Percentiles rank a stretch among this genome's conserved stretches.
Evolutionary conservation across 2,113 vertebrate species (phyloP).

Genomic region (Bostrychus sinensis): DNA sequence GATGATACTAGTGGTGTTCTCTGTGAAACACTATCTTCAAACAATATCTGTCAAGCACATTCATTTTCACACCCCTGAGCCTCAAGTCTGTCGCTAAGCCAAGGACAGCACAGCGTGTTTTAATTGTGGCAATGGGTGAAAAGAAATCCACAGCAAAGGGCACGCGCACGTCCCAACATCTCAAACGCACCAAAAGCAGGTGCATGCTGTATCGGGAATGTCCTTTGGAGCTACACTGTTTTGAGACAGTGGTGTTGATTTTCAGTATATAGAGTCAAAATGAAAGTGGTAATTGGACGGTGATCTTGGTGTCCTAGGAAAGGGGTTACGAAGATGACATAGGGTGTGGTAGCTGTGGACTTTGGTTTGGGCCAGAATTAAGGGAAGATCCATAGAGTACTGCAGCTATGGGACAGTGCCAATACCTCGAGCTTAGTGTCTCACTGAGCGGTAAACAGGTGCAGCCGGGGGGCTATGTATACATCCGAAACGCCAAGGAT

Average conservation of each 20-base stretch:
- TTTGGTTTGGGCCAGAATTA: slow-evolving; percentile 15
- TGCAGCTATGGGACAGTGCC: not conserved
- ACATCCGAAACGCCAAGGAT: not conserved
- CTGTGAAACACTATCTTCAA: slow-evolving; percentile 47
- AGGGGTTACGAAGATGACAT: slow-evolving; percentile 61
- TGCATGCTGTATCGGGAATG: slow-evolving; percentile 57
- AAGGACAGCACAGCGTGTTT: slow-evolving; percentile 48
- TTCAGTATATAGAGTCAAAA: slow-evolving; percentile 48
- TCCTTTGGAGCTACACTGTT: slow-evolving; percentile 45
- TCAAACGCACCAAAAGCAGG: slow-evolving; percentile 44
- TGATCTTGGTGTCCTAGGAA: slow-evolving; percentile 53
- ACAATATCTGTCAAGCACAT: slow-evolving; percentile 57
- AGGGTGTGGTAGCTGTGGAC: not conserved
- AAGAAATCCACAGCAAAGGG: slow-evolving; percentile 33
- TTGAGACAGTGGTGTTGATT: slow-evolving; percentile 58
- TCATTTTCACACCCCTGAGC: slow-evolving; percentile 33
- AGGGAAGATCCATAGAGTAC: slow-evolving; percentile 1
- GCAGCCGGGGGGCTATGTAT: not conserved
- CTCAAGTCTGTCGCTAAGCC: slow-evolving; percentile 35
- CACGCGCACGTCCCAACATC: slow-evolving; percentile 8
- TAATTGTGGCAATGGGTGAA: slow-evolving; percentile 46
- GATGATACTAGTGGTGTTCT: slow-evolving; percentile 28
- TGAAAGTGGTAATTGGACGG: slow-evolving; percentile 61
- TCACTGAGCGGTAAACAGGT: slow-evolving; percentile 12
- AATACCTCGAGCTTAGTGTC: slow-evolving; percentile 8